phyloP scores from a whole-genome alignment of 2,113 vertebrate species.

The Phoenicopterus ruber region DNA sequence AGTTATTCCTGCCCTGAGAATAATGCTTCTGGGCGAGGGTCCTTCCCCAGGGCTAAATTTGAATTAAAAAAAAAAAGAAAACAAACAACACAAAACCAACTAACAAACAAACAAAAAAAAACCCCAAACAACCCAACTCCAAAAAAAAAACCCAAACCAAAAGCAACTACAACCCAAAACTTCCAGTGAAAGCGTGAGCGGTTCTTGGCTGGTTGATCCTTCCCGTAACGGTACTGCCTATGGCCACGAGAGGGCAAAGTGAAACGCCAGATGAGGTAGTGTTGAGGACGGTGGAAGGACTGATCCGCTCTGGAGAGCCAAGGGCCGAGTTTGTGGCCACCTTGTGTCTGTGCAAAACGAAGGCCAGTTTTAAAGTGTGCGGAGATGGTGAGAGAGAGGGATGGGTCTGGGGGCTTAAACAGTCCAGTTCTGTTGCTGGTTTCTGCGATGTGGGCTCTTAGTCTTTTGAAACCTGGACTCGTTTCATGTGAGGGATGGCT shows the following conservation, averaged over 20 bases:
- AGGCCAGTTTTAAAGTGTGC: background rate
- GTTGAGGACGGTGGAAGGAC: rapidly evolving
- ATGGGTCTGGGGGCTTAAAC: background rate
- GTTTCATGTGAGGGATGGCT: background rate
- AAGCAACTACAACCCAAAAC: background rate
- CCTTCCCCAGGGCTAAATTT: background rate
- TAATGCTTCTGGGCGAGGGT: background rate
- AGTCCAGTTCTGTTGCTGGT: background rate
- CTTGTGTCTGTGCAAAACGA: rapidly evolving
- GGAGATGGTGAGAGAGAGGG: background rate
- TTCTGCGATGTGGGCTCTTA: background rate
- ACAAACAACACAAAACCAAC: too few species aligned
- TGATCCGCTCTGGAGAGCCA: rapidly evolving
- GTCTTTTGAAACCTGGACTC: background rate
- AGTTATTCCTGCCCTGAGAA: background rate
- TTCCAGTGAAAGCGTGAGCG: background rate
- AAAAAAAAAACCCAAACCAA: background rate
- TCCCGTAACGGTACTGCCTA: background rate
- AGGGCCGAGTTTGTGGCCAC: background rate
- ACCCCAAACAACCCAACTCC: background rate
- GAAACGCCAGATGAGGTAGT: rapidly evolving
- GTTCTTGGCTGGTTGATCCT: background rate
- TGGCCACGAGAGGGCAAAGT: background rate
- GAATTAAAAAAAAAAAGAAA: too few species aligned
- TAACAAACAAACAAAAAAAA: background rate